Evolutionary conservation across 1,140 invertebrate genomes (phyloP), one percentile per base, ranked within the genome.

Genomic region (Bombus cullumanus): DNA sequence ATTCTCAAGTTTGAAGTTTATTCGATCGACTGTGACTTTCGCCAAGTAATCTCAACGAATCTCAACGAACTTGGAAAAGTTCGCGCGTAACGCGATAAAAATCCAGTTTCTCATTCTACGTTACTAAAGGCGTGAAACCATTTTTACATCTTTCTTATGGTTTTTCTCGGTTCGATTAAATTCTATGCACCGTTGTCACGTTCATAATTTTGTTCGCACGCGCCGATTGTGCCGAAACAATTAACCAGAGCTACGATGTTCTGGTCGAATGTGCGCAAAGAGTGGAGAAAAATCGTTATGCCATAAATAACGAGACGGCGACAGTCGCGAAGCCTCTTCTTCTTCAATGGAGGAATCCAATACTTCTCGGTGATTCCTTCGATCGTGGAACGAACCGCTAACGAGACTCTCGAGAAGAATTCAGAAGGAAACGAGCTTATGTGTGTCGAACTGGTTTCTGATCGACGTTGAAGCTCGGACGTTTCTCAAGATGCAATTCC

Each of bases 381-480:
- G 75, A 85, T 77, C 57, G 68, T 41, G 31, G 59, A 75, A n/a
- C 59, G 66, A 64, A 41, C 53, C 77, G 53, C 80, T 88, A 88
- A 89, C 83, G 79, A 85, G 88, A 80, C 81, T 75, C 77, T 80
- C 82, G 28, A 89, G 71, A 9, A 84, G 59, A 76, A 76, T 87
- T 77, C 75, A n/a, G 34, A 34, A 28, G 66, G 59, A 82, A 83
- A 87, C 71, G 68, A 84, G 74, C 81, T 90, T 89, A 85, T 31
- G 37, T 43, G 57, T 79, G 41, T 57, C 77, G 28, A 47, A 47
- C 39, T 62, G 39, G 12, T 43, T 62, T 74, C 37, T 74, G 53
- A 31, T 15, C 69, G 34, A 25, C 81, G 13, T 39, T 34, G 39
- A 66, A n/a, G 12, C 47, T 84, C 31, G 64, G 43, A 62, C 71